These are phyloP conservation scores for Stenopsyche tienmushanensis DNA, from an alignment of 1,140 invertebrate genomes.

Conservation along the genomic window DNA sequence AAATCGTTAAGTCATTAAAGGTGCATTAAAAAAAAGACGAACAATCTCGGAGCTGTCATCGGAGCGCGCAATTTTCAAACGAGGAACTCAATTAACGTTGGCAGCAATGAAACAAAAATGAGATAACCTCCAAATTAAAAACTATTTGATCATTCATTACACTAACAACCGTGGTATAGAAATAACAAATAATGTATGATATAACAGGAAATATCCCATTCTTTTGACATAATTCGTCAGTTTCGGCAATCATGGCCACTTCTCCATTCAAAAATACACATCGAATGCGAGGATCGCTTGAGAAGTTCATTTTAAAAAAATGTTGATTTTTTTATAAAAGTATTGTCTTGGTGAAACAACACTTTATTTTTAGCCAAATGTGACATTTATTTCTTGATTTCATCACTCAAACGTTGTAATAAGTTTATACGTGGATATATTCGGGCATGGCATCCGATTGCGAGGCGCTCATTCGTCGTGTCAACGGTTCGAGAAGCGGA, in stretches of 20 bases:
- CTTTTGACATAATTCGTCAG: slow-evolving; percentile 38
- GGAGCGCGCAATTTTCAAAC: slow-evolving; percentile 29
- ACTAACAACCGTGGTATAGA: slow-evolving; percentile 14
- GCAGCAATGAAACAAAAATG: slow-evolving; percentile 31
- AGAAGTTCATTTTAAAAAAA: background rate
- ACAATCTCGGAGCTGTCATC: slow-evolving; percentile 26
- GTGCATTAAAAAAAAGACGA: slow-evolving; percentile 4
- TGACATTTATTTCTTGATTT: no score
- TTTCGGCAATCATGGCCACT: slow-evolving; percentile 36
- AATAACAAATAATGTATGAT: slow-evolving; percentile 24
- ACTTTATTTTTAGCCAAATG: no score
- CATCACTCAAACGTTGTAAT: background rate
- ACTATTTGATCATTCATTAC: slow-evolving; percentile 30
- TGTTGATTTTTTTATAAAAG: no score
- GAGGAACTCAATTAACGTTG: slow-evolving; percentile 31
- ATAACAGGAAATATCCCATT: slow-evolving; percentile 38
- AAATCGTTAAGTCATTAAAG: slow-evolving; percentile 15
- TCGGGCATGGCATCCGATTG: background rate
- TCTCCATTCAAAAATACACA: slow-evolving; percentile 34
- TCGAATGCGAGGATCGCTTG: slow-evolving; percentile 1
- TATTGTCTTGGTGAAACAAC: no score
- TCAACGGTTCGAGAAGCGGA: no score
- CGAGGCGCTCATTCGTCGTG: no score
- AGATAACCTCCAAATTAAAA: slow-evolving; percentile 22
- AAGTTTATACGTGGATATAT: background rate